Evolutionary conservation across 2,797 vertebrate genomes (phyloP).

Genomic region (Tapirus indicus): DNA sequence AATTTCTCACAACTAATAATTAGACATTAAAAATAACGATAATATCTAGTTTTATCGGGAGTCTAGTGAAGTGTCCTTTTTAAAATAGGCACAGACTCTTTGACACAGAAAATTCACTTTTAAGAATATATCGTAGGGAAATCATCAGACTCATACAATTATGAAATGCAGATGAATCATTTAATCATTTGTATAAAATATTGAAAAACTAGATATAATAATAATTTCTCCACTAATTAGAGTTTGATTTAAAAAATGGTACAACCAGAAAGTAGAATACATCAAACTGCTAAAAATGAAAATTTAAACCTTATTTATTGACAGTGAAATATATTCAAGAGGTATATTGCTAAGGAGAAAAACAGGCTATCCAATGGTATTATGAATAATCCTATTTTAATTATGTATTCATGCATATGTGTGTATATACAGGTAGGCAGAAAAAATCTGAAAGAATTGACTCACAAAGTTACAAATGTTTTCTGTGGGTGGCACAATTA

Average conservation of each 20-base stretch:
- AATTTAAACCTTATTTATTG: slow-evolving; percentile 1
- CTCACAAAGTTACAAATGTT: not conserved
- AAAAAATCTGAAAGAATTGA: not conserved
- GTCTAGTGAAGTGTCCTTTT: not conserved
- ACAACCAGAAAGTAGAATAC: not conserved
- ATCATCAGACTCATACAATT: not conserved
- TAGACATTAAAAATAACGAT: not conserved
- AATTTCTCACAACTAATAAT: not conserved
- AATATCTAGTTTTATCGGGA: not conserved
- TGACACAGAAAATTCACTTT: not conserved
- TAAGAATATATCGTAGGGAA: not conserved
- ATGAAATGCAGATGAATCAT: not conserved
- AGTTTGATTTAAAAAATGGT: not conserved
- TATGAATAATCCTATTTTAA: not conserved
- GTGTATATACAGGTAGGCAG: not conserved
- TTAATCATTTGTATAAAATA: not conserved
- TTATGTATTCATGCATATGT: not conserved
- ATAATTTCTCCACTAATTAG: not conserved
- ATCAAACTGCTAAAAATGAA: not conserved
- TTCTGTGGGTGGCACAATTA: not conserved
- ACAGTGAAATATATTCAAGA: not conserved
- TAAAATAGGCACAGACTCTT: not conserved
- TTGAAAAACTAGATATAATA: not conserved
- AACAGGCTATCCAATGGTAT: not conserved
- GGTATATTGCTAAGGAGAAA: not conserved